Evolutionary conservation across 2,797 vertebrate genomes (phyloP).

Genomic region (Channallabes apus): DNA sequence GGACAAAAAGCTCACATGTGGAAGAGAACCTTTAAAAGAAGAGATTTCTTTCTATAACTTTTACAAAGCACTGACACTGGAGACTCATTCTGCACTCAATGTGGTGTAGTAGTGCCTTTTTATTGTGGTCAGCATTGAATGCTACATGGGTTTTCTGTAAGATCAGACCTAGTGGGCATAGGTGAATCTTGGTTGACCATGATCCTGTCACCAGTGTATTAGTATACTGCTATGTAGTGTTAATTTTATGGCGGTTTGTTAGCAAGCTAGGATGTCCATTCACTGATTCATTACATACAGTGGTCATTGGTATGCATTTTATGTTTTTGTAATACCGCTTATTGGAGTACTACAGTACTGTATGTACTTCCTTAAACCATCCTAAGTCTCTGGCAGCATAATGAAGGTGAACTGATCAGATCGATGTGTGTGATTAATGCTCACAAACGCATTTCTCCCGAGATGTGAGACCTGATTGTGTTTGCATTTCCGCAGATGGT

Average conservation of each 20-base stretch:
- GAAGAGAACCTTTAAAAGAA: not conserved
- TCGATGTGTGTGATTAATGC: conserved; percentile 72
- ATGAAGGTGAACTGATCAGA: conserved; percentile 61
- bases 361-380: conserved; percentile 11
- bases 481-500: conserved; percentile 86
- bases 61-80: not conserved
- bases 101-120: too few species aligned
- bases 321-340: not conserved
- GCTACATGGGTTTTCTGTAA: too few species aligned
- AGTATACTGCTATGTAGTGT: too few species aligned
- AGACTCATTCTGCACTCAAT: not conserved
- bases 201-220: too few species aligned
- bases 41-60: not conserved
- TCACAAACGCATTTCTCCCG: conserved; percentile 62
- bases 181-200: too few species aligned
- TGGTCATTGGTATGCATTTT: not conserved
- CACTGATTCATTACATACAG: not conserved
- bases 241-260: too few species aligned
- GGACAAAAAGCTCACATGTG: not conserved
- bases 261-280: not conserved
- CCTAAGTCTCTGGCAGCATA: conserved; percentile 60
- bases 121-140: too few species aligned
- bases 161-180: too few species aligned
- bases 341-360: not conserved
- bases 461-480: conserved; percentile 75